Base-by-base conservation (phyloP, 1,140 invertebrate genomes). In the Doryteuthis pealeii region DNA sequence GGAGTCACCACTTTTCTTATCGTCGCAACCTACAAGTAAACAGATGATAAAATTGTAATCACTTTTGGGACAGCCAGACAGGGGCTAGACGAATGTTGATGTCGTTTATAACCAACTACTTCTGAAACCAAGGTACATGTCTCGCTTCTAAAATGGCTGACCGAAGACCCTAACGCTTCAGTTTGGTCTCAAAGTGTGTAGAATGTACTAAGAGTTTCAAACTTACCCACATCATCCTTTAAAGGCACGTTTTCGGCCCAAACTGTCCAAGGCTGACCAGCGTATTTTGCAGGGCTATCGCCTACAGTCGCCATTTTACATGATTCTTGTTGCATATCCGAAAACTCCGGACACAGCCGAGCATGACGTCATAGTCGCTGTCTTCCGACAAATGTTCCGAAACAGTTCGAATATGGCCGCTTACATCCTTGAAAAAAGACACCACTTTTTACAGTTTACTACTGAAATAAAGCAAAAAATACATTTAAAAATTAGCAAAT, bases 291-390 rank as follows among this genome's bases (percentile, higher is more conserved):
- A 79, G 86, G 86, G 86, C 87, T 88, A 77, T 80, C 83, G 85
- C 86, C 86, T 80, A 84, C 81, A 78, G 86, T 87, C 86, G 87
- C 87, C 87, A 88, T 88, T 87, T 88, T 88, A 77, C 78, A 82
- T 77, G 82, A 84, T 85, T 84, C 82, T 87, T 85, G 83, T 87
- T 86, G 82, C 84, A 85, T 86, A 86, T 83, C 80, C 80, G 79
- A 80, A 75, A 35, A 43, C 33, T 43, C 70, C 85, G 85, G 78
- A 83, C 76, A 80, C 80, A 74, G 71, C 82, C 87, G 87, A 88
- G 70, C 65, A 71, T 87, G 86, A 87, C 85, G 86, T 88, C 84
- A 87, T 49, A 35, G 75, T 83, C 84, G 84, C 71, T 54, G 49
- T 76, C 66, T 78, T 80, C 79, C 80, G 81, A 33, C 35, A 62